phyloP scores from a whole-genome alignment of 1,140 invertebrate species.

The Babylonia areolata region DNA sequence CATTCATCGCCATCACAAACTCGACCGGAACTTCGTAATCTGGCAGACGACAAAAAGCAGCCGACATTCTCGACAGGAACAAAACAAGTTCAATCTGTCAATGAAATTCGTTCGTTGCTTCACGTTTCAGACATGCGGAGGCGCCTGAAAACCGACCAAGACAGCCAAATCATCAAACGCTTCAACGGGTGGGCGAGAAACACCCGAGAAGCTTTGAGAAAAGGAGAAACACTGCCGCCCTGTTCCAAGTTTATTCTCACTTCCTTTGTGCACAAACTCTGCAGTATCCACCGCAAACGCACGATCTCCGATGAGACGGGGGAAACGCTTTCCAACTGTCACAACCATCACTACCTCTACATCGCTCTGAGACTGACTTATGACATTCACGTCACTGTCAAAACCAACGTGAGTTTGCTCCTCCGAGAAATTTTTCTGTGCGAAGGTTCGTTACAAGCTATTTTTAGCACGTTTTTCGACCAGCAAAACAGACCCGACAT shows the following conservation, averaged over 20 bases:
- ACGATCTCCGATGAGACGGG: background rate
- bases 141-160: background rate
- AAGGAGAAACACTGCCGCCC: background rate
- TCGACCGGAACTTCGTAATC: background rate
- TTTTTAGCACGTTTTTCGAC: constrained; percentile 56
- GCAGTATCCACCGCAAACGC: constrained; percentile 8
- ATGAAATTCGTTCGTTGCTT: background rate
- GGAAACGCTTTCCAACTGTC: background rate
- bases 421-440: constrained; percentile 52
- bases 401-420: constrained; percentile 41
- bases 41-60: constrained; percentile 13
- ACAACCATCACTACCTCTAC: constrained; percentile 46
- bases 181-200: background rate
- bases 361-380: constrained; percentile 48
- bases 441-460: constrained; percentile 55
- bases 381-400: constrained; percentile 38
- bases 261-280: background rate
- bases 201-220: background rate
- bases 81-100: no score
- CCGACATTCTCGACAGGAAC: background rate
- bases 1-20: no score
- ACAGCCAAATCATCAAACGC: background rate
- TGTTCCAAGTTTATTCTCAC: background rate
- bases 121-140: background rate
- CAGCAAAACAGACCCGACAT: constrained; percentile 33